Conservation (phyloP, 2,888 invertebrate species). For the Ophion slaviceki region DNA sequence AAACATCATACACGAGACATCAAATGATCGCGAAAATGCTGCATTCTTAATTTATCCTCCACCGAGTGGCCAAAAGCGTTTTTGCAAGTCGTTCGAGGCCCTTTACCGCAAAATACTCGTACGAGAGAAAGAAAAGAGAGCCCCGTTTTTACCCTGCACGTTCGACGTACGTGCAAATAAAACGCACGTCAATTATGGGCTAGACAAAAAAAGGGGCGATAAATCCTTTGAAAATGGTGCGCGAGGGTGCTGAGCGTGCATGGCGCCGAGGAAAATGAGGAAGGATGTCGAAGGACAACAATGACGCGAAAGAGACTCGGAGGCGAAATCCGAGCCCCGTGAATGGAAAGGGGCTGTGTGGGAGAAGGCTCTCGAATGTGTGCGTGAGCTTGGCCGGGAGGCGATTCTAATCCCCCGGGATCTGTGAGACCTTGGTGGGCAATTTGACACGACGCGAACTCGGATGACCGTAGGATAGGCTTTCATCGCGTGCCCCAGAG, state of each 20-base stretch:
- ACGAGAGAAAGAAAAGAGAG: conserved; percentile 5
- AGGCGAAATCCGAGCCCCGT: conserved; percentile 65
- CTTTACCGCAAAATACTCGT: conserved; percentile 5
- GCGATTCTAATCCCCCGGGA: conserved; percentile 64
- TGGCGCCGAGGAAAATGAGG: conserved; percentile 12
- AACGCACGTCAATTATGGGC: conserved; percentile 14
- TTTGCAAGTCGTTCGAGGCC: not conserved
- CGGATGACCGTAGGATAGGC: conserved; percentile 49
- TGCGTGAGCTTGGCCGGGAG: not conserved
- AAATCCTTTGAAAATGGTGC: conserved; percentile 29
- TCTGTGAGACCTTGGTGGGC: conserved; percentile 56
- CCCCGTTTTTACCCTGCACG: not conserved
- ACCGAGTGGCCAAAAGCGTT: conserved; percentile 15
- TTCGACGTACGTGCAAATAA: not conserved
- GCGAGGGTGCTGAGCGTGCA: conserved; percentile 5
- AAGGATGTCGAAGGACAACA: conserved; percentile 28
- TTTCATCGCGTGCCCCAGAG: conserved; percentile 35
- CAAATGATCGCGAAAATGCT: conserved; percentile 11
- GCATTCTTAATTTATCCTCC: conserved; percentile 18
- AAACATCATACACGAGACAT: conserved; percentile 30
- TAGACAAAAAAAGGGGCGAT: conserved; percentile 8
- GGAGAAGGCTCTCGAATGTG: conserved; percentile 26
- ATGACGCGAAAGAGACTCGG: conserved; percentile 44
- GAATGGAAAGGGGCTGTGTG: conserved; percentile 52
- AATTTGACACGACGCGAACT: conserved; percentile 59